Evolutionary conservation across 2,888 invertebrate genomes (phyloP).

Genomic region (Aspidiotus destructor): DNA sequence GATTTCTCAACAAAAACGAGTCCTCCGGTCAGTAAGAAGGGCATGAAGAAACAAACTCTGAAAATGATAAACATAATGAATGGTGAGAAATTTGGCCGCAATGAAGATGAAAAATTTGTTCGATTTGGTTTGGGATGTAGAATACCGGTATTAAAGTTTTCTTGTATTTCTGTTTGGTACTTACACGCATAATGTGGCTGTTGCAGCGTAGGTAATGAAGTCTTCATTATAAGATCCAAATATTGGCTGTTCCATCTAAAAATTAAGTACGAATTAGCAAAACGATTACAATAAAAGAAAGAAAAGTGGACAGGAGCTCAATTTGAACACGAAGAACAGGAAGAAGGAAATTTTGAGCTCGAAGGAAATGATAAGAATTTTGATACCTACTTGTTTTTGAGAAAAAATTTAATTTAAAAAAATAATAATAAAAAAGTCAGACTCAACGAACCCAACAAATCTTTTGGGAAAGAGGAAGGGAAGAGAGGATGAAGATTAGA

Average conservation of each 20-base stretch:
- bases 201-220: slow-evolving; percentile 71
- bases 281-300: background rate
- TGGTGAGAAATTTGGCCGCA: background rate
- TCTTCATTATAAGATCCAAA: slow-evolving; percentile 58
- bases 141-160: slow-evolving; percentile 36
- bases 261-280: background rate
- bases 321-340: background rate
- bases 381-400: too few species aligned
- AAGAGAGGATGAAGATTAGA: too few species aligned
- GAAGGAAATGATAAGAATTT: too few species aligned
- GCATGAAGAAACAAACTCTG: slow-evolving; percentile 39
- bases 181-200: slow-evolving; percentile 73
- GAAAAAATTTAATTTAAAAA: too few species aligned
- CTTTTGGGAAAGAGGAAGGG: too few species aligned
- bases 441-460: too few species aligned
- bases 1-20: slow-evolving; percentile 39
- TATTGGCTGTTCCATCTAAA: slow-evolving; percentile 56
- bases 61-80: background rate
- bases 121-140: background rate
- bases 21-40: slow-evolving; percentile 39
- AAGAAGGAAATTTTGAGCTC: background rate
- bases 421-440: too few species aligned
- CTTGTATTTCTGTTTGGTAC: slow-evolving; percentile 35
- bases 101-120: background rate
- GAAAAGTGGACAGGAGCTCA: background rate